phyloP scores from a whole-genome alignment of 1,140 invertebrate species.

The Ceratina japonica region DNA sequence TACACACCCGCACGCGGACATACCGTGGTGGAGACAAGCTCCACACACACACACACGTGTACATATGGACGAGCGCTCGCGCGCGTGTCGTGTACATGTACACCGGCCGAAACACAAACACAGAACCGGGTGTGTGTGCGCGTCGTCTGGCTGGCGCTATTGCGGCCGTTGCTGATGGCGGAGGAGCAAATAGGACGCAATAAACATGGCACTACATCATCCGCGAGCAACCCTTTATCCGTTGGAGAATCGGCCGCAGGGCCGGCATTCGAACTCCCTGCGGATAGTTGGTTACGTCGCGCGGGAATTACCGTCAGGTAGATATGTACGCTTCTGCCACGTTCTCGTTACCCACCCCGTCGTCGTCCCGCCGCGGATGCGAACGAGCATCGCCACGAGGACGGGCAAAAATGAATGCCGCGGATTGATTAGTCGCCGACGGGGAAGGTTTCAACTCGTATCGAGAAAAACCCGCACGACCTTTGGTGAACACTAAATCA shows the following conservation, averaged over 20 bases:
- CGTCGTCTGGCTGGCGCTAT: slow-evolving; percentile 51
- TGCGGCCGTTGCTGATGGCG: slow-evolving; percentile 62
- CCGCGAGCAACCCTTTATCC: slow-evolving; percentile 66
- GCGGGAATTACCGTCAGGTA: slow-evolving; percentile 29
- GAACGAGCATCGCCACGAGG: too few species aligned
- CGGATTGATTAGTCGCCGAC: too few species aligned
- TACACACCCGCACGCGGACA: not conserved
- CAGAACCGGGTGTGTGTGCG: not conserved
- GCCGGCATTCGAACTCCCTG: slow-evolving; percentile 49
- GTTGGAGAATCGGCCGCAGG: slow-evolving; percentile 45
- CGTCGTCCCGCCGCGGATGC: too few species aligned
- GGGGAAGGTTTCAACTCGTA: too few species aligned
- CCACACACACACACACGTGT: not conserved
- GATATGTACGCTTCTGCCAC: not conserved
- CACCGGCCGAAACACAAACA: not conserved
- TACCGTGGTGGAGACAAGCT: not conserved
- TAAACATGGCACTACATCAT: slow-evolving; percentile 71
- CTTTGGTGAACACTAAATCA: too few species aligned
- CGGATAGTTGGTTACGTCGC: slow-evolving; percentile 43
- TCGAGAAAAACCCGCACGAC: too few species aligned
- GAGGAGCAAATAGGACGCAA: slow-evolving; percentile 70
- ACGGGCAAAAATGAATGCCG: too few species aligned
- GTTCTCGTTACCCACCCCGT: too few species aligned
- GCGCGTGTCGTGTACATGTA: not conserved
- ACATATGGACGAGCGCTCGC: not conserved